phyloP scores from a whole-genome alignment of 2,797 vertebrate species.

The Lepilemur septentrionalis region DNA sequence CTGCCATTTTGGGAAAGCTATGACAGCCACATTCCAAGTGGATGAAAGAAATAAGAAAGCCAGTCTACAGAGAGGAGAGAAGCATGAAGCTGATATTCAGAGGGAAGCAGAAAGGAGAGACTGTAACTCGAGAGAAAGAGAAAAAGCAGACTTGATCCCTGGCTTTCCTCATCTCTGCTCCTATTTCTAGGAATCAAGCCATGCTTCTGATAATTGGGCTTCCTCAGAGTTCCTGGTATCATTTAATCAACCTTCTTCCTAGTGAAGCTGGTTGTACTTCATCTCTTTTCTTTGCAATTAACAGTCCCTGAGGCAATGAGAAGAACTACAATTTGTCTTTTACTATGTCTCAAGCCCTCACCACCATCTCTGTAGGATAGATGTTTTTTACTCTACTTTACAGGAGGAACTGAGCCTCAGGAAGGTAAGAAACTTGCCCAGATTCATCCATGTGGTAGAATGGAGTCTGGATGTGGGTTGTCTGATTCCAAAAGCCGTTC shows the following conservation, averaged over 20 bases:
- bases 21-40: neutral
- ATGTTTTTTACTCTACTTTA: constrained; percentile 15
- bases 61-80: neutral
- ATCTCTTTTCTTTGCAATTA: constrained; percentile 42
- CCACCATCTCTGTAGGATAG: neutral
- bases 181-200: neutral
- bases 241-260: neutral
- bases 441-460: neutral
- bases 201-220: neutral
- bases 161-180: neutral
- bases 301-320: neutral
- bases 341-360: neutral
- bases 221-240: neutral
- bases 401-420: neutral
- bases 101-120: neutral
- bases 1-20: neutral
- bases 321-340: constrained; percentile 2
- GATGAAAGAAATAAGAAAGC: neutral
- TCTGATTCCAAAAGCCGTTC: neutral
- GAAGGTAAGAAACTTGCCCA: neutral
- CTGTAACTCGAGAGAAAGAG: neutral
- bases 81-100: neutral
- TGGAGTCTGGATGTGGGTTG: neutral
- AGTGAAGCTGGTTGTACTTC: neutral
- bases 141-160: neutral